These are phyloP conservation scores for Branchipolynoe longqiensis DNA, from an alignment of 2,888 invertebrate species.

Conservation along the genomic window DNA sequence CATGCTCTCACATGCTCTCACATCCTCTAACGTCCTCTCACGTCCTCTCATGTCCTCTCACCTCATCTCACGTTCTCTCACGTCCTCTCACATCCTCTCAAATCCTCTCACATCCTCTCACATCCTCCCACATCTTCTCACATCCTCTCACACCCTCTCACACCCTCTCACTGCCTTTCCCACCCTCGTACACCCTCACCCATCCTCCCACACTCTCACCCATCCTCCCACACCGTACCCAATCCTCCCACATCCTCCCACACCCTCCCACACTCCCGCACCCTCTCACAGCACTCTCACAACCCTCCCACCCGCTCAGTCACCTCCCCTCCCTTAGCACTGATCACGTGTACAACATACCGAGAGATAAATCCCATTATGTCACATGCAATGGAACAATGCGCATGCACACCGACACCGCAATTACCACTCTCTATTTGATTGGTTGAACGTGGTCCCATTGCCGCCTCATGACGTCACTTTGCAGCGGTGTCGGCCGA, in stretches of 20 bases:
- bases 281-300: neutral
- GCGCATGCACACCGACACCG: constrained; percentile 12
- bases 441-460: constrained; percentile 16
- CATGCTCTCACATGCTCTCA: neutral
- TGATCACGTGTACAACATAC: constrained; percentile 26
- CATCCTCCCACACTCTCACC: neutral
- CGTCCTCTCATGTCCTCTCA: neutral
- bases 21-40: neutral
- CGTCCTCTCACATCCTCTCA: no score
- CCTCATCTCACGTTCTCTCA: no score
- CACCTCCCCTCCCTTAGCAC: neutral
- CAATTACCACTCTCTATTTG: constrained; percentile 45
- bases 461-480: no score
- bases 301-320: neutral
- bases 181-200: neutral
- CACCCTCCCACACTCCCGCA: neutral
- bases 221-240: neutral
- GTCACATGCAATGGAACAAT: constrained; percentile 55
- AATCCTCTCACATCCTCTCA: no score
- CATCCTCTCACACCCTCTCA: no score
- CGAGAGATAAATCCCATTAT: constrained; percentile 17
- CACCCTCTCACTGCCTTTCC: neutral
- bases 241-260: neutral
- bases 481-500: no score
- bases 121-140: no score